These are phyloP conservation scores for Candoia aspera DNA, from an alignment of 2,113 vertebrate genomes.

Conservation along the genomic window DNA sequence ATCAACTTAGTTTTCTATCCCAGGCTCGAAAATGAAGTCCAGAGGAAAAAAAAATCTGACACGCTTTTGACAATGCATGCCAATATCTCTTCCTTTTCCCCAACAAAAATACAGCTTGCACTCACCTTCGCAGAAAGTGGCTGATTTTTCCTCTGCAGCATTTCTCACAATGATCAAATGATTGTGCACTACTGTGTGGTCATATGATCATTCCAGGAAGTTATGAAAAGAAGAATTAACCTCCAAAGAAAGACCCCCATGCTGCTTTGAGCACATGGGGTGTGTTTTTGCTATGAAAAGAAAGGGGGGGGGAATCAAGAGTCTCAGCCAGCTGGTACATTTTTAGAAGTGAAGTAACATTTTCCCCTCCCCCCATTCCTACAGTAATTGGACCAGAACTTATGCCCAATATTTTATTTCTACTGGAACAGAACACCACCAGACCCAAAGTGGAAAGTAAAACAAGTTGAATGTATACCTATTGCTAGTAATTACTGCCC, in stretches of 20 bases:
- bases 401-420: not conserved
- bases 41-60: not conserved
- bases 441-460: not conserved
- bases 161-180: not conserved
- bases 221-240: not conserved
- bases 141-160: not conserved
- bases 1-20: not conserved
- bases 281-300: not conserved
- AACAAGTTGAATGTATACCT: not conserved
- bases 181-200: not conserved
- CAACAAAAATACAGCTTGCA: not conserved
- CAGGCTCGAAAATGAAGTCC: too few species aligned
- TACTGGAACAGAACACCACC: not conserved
- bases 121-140: not conserved
- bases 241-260: not conserved
- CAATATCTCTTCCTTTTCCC: not conserved
- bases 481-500: not conserved
- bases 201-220: not conserved
- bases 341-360: not conserved
- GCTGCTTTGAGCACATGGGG: not conserved
- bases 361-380: not conserved
- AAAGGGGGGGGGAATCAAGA: not conserved
- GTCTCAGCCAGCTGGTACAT: not conserved
- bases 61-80: not conserved
- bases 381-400: not conserved